A percentile compares a stretch with the other conserved stretches of the same genome.
These are phyloP conservation scores for Upupa epops DNA, from an alignment of 2,113 vertebrate species.

Conservation along the genomic window DNA sequence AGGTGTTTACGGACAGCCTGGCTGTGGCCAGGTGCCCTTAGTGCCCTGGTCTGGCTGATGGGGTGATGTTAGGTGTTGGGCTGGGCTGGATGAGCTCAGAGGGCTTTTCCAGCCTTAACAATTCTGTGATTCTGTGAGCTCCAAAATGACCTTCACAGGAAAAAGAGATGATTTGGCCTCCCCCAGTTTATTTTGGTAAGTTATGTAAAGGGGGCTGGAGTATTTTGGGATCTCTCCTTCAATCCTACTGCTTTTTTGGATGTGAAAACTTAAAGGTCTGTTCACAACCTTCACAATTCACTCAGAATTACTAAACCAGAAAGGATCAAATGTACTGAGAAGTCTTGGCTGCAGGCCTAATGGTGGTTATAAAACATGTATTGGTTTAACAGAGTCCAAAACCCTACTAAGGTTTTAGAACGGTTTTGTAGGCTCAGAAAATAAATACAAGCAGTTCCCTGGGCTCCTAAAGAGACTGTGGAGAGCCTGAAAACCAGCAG, in stretches of 20 bases:
- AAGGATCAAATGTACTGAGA: neutral
- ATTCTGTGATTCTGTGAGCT: neutral
- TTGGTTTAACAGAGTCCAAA: neutral
- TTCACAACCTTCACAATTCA: neutral
- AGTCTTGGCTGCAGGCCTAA: neutral
- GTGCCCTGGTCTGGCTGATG: too few species aligned
- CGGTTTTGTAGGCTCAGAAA: neutral
- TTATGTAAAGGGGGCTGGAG: neutral
- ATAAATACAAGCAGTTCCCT: fast-evolving
- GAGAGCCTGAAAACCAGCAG: neutral
- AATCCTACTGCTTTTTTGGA: neutral
- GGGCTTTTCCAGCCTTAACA: too few species aligned
- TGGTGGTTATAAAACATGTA: neutral
- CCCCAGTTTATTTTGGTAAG: neutral
- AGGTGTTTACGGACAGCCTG: too few species aligned
- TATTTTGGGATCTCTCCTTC: neutral
- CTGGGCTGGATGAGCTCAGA: too few species aligned
- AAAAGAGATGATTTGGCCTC: neutral
- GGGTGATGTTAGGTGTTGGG: too few species aligned
- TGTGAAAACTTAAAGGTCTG: neutral
- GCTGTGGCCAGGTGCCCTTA: too few species aligned
- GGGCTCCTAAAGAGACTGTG: fast-evolving
- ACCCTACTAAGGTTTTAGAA: neutral
- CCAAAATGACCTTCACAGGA: neutral
- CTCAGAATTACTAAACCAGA: neutral